Conservation (phyloP, 2,797 vertebrate genomes). For the Taenioides sp. region DNA sequence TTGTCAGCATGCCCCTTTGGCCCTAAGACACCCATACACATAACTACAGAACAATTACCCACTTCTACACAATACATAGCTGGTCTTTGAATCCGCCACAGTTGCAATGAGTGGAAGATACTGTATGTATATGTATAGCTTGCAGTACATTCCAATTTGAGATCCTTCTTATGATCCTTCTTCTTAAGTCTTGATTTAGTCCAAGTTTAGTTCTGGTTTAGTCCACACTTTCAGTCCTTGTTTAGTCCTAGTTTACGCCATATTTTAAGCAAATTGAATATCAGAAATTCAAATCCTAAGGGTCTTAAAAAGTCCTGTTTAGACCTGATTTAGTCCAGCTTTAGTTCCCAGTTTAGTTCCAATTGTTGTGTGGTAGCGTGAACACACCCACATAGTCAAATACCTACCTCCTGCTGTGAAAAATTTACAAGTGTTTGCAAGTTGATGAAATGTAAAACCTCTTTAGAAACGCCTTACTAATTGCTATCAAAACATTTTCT, state of each 20-base stretch:
- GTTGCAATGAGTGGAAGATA: not conserved
- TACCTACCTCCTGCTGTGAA: not conserved
- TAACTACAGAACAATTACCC: slow-evolving; percentile 11
- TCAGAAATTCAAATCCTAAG: no score
- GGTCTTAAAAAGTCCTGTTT: not conserved
- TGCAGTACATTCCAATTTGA: not conserved
- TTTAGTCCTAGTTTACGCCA: not conserved
- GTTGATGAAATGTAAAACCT: not conserved
- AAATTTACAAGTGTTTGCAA: not conserved
- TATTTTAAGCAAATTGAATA: not conserved
- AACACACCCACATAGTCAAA: not conserved
- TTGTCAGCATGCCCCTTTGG: not conserved
- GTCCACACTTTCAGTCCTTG: no score
- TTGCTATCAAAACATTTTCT: not conserved
- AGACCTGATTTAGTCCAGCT: not conserved
- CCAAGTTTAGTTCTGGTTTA: no score
- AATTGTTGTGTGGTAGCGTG: not conserved
- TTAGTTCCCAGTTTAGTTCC: not conserved
- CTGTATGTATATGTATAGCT: not conserved
- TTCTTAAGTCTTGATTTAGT: no score
- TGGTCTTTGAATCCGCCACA: not conserved
- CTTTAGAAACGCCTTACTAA: not conserved
- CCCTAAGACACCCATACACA: slow-evolving; percentile 11
- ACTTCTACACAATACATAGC: not conserved
- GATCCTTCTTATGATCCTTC: no score